A percentile compares a stretch with the other conserved stretches of the same genome.
Evolutionary conservation across 2,113 vertebrate species (phyloP).

Genomic region (Cyanoderma ruficeps): DNA sequence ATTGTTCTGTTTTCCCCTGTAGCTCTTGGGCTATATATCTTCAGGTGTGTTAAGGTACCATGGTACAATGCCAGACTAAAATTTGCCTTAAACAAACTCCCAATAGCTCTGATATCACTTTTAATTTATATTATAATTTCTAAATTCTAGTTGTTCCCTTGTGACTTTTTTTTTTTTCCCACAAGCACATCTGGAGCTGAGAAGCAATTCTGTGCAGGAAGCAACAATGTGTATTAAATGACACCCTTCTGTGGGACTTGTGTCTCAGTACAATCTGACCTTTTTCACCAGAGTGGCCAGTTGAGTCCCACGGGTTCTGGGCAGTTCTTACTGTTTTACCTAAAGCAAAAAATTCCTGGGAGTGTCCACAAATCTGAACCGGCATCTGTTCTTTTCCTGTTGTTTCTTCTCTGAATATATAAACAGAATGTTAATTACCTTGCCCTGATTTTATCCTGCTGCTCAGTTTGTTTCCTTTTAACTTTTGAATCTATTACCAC

Average conservation of each 20-base stretch:
- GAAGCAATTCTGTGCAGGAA: background rate
- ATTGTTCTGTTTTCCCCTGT: conserved; percentile 32
- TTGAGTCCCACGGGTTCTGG: background rate
- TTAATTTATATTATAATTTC: conserved; percentile 71
- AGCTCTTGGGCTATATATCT: conserved; percentile 29
- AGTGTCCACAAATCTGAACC: conserved; percentile 40
- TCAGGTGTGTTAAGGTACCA: conserved; percentile 8
- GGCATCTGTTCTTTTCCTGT: conserved; percentile 58
- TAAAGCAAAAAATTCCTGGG: conserved; percentile 61
- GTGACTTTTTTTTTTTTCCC: background rate
- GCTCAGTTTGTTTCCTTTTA: conserved; percentile 65
- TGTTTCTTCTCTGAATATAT: conserved; percentile 64
- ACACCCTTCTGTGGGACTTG: background rate
- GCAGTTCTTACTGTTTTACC: conserved; percentile 8
- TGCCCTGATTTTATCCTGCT: conserved; percentile 61
- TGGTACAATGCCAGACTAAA: conserved; percentile 43
- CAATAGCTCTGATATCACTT: conserved; percentile 57
- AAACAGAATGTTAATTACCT: conserved; percentile 69
- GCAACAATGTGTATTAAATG: background rate
- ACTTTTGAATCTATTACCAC: conserved; percentile 64
- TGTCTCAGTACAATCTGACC: background rate
- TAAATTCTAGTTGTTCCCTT: conserved; percentile 21
- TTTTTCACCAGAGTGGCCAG: background rate
- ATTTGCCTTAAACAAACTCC: conserved; percentile 55
- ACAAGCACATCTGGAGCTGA: conserved; percentile 10